Evolutionary conservation across 1,140 invertebrate genomes (phyloP).

Genomic region (Anoplophora glabripennis): DNA sequence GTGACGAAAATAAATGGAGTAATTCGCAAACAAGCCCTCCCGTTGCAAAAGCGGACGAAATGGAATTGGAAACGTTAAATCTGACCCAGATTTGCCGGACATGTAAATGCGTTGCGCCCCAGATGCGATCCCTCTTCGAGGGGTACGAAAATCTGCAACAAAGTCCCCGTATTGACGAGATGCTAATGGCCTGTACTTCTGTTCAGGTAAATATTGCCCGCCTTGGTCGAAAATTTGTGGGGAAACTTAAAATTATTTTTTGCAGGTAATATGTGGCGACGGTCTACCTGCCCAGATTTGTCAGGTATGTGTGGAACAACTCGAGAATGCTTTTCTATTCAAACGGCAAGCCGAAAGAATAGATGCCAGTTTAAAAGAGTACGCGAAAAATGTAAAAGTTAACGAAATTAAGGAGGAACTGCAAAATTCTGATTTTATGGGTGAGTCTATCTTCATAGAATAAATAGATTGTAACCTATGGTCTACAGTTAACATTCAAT

Average conservation of each 20-base stretch:
- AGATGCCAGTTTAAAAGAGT: constrained; percentile 38
- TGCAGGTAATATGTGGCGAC: constrained; percentile 38
- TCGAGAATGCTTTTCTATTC: constrained; percentile 40
- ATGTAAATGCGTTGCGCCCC: constrained; percentile 37
- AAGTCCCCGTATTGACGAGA: constrained; percentile 47
- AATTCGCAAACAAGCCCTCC: constrained; percentile 13
- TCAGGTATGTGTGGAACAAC: constrained; percentile 36
- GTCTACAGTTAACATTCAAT: too few relatives aligned
- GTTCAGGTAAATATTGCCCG: constrained; percentile 41
- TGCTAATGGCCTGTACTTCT: constrained; percentile 48
- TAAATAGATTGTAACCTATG: too few relatives aligned
- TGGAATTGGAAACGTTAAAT: constrained; percentile 22
- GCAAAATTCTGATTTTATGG: constrained; percentile 34
- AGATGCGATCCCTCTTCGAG: constrained; percentile 39
- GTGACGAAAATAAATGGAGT: constrained; percentile 33
- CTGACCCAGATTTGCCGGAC: constrained; percentile 36
- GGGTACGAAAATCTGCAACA: constrained; percentile 33
- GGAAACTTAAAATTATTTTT: constrained; percentile 17
- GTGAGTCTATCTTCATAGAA: constrained; percentile 15
- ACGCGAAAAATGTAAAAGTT: constrained; percentile 37
- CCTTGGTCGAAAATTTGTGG: constrained; percentile 16
- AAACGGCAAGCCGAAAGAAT: constrained; percentile 41
- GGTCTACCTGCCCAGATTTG: constrained; percentile 42
- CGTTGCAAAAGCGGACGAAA: background rate
- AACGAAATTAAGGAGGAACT: constrained; percentile 39